Evolutionary conservation across 2,113 vertebrate genomes (phyloP), one percentile per base, ranked within the genome.

Genomic region (Oxygymnocypris stewartii): DNA sequence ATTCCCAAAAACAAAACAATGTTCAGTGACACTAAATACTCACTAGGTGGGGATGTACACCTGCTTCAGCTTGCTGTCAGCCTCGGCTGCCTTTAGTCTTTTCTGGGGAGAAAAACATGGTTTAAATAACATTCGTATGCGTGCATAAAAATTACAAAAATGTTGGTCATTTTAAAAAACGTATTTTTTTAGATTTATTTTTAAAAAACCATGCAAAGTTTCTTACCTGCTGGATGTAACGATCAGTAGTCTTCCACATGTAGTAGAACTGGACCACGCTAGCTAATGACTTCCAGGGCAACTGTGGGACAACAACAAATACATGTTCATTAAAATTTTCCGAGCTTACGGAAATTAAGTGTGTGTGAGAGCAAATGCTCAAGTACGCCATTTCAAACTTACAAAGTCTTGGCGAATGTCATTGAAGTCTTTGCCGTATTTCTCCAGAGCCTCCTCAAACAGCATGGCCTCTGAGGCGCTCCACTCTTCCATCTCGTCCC

Each of bases 221-320:
- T 18, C 10, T 7, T 86, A 97, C 97, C 96, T 98, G 97, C 83
- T 98, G 97, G 89, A 98, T 97, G 91, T 98, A 98, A 89, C 97
- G 96, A 90, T 98, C 97, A 0, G 97, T 98, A n/a, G 97, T 98
- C 89, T 98, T 98, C 97, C 97, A 98, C 97, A 98, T 98, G 92
- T 98, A 98, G 90, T 98, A 98, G 90, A 98, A 98, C 89, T 98
- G 97, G 84, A 98, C 97, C 71, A 98, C 97, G 77, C 97, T 98
- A 88, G 97, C 97, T 35, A 98, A 92, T 25, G 97, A 98, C 88
- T 98, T 98, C 97, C 97, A 98, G 23, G 97, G 97, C 44, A 98
- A 93, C 97, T 98, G 79, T 4, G 37, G 37, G 85, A 44, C 59
- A 67, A 37, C 4, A 63, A 83, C n/a, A 57, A 37, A 83, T 18